Percentiles rank a stretch among this genome's conserved stretches.
phyloP scores from a whole-genome alignment of 2,797 vertebrate species.

The Urosaurus nigricauda region DNA sequence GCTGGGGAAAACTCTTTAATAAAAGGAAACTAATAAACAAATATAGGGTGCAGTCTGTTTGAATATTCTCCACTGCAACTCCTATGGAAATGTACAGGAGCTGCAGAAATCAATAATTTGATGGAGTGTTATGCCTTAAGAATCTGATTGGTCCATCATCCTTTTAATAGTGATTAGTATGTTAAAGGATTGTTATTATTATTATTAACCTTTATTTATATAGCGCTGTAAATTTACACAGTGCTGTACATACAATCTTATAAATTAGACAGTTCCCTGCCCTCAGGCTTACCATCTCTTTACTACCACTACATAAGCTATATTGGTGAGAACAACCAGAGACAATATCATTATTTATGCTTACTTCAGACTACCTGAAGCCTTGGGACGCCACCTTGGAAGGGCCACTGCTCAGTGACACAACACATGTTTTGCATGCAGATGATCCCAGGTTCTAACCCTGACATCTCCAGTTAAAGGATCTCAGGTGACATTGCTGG shows the following conservation, averaged over 20 bases:
- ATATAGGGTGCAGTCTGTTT: not conserved
- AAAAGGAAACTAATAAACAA: slow-evolving; percentile 6
- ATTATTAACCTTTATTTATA: too few relatives aligned
- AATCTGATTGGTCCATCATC: not conserved
- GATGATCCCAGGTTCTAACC: not conserved
- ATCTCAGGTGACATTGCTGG: not conserved
- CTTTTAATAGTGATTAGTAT: not conserved
- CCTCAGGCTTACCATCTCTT: too few relatives aligned
- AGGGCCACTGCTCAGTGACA: not conserved
- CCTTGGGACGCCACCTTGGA: not conserved
- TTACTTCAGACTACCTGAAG: not conserved
- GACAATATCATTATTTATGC: slow-evolving; percentile 2
- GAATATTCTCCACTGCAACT: not conserved
- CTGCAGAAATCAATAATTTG: not conserved
- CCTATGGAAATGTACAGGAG: not conserved
- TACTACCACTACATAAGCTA: not conserved
- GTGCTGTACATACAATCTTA: too few relatives aligned
- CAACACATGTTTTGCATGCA: not conserved
- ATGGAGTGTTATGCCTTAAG: not conserved
- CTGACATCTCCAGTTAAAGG: not conserved
- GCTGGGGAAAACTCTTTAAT: not conserved
- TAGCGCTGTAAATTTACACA: too few relatives aligned
- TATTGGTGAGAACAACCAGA: not conserved
- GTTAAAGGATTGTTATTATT: not conserved
- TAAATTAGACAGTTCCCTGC: too few relatives aligned